Conservation (phyloP, 2,797 vertebrate species). For the Microctenopoma lineatum region DNA sequence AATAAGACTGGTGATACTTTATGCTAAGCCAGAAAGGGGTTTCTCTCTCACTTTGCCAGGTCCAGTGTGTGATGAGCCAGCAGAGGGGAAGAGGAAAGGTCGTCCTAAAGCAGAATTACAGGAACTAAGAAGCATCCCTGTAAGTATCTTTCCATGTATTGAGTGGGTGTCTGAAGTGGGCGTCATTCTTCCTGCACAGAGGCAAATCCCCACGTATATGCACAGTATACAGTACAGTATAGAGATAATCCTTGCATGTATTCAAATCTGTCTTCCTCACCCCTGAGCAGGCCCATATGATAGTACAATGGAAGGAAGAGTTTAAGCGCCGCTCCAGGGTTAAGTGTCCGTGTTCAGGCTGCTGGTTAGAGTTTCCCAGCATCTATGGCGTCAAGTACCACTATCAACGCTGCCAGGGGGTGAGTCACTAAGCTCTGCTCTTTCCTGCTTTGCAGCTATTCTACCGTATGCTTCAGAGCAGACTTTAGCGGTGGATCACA, state of each 20-base stretch:
- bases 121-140: slow-evolving; percentile 93
- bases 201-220: slow-evolving; percentile 50
- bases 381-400: slow-evolving; percentile 99
- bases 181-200: slow-evolving; percentile 39
- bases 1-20: slow-evolving; percentile 8
- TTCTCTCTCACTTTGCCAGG: slow-evolving; percentile 70
- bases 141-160: slow-evolving; percentile 82
- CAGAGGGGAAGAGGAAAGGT: slow-evolving; percentile 93
- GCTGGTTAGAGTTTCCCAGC: slow-evolving; percentile 98
- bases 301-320: slow-evolving; percentile 97
- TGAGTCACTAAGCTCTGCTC: slow-evolving; percentile 74
- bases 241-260: slow-evolving; percentile 42
- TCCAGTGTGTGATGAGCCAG: slow-evolving; percentile 86
- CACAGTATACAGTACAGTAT: slow-evolving; percentile 38
- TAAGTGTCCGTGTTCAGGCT: slow-evolving; percentile 94
- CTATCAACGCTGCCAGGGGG: slow-evolving; percentile 97
- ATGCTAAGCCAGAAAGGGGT: slow-evolving; percentile 17
- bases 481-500: slow-evolving; percentile 20
- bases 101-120: slow-evolving; percentile 91
- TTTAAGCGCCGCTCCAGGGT: slow-evolving; percentile 95
- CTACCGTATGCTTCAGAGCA: slow-evolving; percentile 31
- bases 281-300: slow-evolving; percentile 87
- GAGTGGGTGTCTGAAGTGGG: slow-evolving; percentile 51
- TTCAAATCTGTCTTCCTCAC: slow-evolving; percentile 62
- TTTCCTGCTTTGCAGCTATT: slow-evolving; percentile 54